Evolutionary conservation across 2,797 vertebrate species (phyloP).

Genomic region (Mus minutoides): DNA sequence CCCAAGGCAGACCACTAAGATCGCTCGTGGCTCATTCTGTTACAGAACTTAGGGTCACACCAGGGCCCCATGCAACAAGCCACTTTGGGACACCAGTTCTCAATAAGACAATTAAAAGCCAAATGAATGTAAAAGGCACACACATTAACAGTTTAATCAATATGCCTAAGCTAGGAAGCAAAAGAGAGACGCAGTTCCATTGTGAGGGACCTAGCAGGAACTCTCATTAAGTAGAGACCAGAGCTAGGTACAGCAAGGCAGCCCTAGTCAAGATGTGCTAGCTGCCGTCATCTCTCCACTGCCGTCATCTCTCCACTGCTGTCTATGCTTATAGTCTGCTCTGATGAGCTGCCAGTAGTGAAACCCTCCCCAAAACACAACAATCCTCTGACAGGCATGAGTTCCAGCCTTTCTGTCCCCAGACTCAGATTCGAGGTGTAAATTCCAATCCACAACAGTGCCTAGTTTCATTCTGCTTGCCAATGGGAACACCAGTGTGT

Average conservation of each 20-base stretch:
- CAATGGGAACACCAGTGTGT: background rate
- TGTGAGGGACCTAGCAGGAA: background rate
- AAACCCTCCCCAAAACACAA: background rate
- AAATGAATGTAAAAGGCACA: background rate
- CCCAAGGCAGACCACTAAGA: background rate
- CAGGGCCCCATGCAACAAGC: background rate
- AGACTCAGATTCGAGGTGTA: too few relatives aligned
- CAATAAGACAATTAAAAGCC: background rate
- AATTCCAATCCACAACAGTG: background rate
- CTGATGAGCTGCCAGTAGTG: background rate
- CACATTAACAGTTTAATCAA: background rate
- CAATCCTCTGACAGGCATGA: background rate
- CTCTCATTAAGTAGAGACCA: background rate
- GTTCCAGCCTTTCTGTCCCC: background rate
- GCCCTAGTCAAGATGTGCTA: background rate
- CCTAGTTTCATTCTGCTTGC: too few relatives aligned
- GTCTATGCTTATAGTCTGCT: background rate
- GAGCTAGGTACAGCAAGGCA: background rate
- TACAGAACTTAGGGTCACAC: background rate
- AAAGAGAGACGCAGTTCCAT: too few relatives aligned
- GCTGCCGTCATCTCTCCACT: background rate
- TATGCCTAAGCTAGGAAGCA: background rate
- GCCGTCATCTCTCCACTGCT: too few relatives aligned
- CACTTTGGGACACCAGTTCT: background rate
- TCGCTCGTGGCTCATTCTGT: background rate